Base-by-base conservation (phyloP, 2,113 vertebrate genomes). In the Lanius ludovicianus region DNA sequence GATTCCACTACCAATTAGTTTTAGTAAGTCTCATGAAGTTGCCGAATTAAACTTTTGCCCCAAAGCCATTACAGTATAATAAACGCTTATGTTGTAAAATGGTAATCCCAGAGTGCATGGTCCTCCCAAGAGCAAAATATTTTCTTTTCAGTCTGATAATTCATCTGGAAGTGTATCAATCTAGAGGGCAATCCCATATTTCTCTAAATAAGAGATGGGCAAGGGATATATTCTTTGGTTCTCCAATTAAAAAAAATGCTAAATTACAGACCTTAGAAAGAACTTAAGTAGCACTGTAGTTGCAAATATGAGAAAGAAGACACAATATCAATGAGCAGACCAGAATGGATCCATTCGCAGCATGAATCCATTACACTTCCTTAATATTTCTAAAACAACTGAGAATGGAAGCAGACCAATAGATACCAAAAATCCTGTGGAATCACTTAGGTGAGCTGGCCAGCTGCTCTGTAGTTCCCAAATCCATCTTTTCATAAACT, bases 61-160 rank as follows among this genome's bases (percentile, higher is more conserved):
- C 59, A 44, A 65, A 91, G 23, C 30, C 49, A 60, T 30, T 62
- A 60, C 5, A 7, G 75, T 87, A 41, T 52, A 91, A 87, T 69
- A 47, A 80, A 90, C 82, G 39, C n/a, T 87, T 56, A 57, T 33
- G 31, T 74, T 88, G 18, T 50, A 86, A 55, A 30, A 11, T 80
- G 46, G 55, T 89, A 87, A 47, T 25, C 39, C n/a, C 57, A 73
- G 77, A 73, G 27, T 11, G 39, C 49, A 41, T 71, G 39, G 85
- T 83, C 81, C 63, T 95, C 87, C 41, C 50, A 89, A 76, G 23
- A 85, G 65, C 27, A 80, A 91, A 95, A 82, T 62, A 84, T 89
- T 91, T 84, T 49, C 49, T 84, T 71, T 93, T 93, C 64, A 93
- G 42, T 69, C 71, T 91, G 37, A 19, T 68, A 85, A 83, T 55